Percentiles rank a stretch among this genome's conserved stretches.
phyloP scores from a whole-genome alignment of 35 echinoderm and acorn worm genomes.

The Heliocidaris tuberculata region DNA sequence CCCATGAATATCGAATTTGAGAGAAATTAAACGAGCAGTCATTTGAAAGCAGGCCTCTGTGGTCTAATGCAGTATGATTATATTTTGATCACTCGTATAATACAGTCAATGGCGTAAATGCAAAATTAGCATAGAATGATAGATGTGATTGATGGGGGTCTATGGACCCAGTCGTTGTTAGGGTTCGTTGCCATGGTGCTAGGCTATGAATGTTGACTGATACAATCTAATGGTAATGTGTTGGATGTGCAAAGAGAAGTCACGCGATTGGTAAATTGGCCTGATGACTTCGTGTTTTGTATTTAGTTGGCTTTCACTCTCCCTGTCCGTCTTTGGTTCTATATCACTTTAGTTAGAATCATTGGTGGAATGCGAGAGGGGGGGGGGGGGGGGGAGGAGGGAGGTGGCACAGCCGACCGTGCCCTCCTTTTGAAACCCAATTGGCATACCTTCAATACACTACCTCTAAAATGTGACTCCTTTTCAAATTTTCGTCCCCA shows the following conservation, averaged over 20 bases:
- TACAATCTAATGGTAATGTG: neutral
- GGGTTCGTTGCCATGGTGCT: neutral
- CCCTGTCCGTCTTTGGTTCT: neutral
- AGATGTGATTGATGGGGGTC: neutral
- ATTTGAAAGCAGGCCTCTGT: neutral
- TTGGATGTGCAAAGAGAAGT: neutral
- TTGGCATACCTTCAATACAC: no score
- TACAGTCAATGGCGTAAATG: neutral
- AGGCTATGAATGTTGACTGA: neutral
- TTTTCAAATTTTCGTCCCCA: no score
- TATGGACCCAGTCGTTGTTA: neutral
- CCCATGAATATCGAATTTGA: neutral
- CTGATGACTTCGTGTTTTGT: neutral
- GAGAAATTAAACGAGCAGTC: neutral
- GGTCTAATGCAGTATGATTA: neutral
- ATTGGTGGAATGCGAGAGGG: no score
- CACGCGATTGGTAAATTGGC: neutral
- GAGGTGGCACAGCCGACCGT: no score
- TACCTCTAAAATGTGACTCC: no score
- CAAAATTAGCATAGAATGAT: neutral
- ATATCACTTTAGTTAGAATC: neutral
- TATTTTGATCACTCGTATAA: neutral
- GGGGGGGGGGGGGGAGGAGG: no score
- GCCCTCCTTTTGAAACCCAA: no score
- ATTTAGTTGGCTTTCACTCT: neutral